Conservation (phyloP, 2,113 vertebrate genomes). For the Platysternon megacephalum region DNA sequence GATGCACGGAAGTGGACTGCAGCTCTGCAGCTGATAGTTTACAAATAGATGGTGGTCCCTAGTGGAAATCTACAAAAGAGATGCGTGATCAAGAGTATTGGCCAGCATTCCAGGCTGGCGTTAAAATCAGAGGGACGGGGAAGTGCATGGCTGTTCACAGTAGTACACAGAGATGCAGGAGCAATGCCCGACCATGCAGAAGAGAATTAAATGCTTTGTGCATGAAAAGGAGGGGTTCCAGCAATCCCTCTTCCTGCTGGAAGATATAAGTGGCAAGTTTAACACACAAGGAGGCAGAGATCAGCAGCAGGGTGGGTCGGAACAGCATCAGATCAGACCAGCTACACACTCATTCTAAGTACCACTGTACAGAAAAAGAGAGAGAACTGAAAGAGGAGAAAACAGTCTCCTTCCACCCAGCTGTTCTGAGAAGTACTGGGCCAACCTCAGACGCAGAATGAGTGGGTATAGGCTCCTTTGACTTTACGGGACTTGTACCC, state of each 20-base stretch:
- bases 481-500: background rate
- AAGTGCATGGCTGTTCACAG: background rate
- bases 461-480: background rate
- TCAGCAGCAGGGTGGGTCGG: background rate
- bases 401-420: background rate
- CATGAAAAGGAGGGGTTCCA: background rate
- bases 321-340: background rate
- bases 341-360: background rate
- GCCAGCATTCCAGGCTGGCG: background rate
- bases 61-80: background rate
- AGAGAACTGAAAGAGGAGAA: background rate
- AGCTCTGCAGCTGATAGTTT: background rate
- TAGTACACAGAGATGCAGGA: background rate
- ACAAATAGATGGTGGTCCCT: background rate
- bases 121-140: background rate
- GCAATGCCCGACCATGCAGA: background rate
- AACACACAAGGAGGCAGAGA: background rate
- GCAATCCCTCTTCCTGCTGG: background rate
- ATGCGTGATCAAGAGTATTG: background rate
- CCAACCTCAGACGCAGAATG: background rate
- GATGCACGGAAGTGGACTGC: background rate
- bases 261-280: background rate
- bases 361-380: background rate
- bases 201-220: background rate
- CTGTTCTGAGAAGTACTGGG: background rate